A percentile compares a stretch with the other conserved stretches of the same genome.
Evolutionary conservation across 2,797 vertebrate genomes (phyloP).

Genomic region (Lagocephalus sceleratus): DNA sequence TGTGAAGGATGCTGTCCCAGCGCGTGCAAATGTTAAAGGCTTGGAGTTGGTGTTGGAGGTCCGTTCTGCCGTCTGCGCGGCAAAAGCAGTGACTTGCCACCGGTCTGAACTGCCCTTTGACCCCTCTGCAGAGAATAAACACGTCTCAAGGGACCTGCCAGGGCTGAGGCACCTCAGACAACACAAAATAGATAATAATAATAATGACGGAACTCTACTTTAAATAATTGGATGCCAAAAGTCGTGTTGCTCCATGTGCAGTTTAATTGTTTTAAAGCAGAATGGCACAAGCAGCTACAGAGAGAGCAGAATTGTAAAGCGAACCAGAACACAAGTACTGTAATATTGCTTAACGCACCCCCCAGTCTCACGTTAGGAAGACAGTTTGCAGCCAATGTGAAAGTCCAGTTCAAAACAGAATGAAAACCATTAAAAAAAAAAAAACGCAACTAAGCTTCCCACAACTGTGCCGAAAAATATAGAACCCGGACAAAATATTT

Average conservation of each 20-base stretch:
- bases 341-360: conserved; percentile 66
- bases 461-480: conserved; percentile 16
- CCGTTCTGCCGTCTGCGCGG: too few relatives aligned
- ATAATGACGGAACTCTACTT: conserved; percentile 29
- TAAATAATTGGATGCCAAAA: conserved; percentile 19
- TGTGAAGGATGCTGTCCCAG: too few relatives aligned
- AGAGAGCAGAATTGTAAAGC: conserved; percentile 38
- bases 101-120: too few relatives aligned
- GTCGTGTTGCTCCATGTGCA: conserved; percentile 31
- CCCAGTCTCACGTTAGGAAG: conserved; percentile 58
- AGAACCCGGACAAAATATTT: conserved; percentile 29
- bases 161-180: too few relatives aligned
- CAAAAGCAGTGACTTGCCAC: too few relatives aligned
- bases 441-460: conserved; percentile 23
- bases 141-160: too few relatives aligned
- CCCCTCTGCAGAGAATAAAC: too few relatives aligned
- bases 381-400: conserved; percentile 52
- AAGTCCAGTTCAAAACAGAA: conserved; percentile 41
- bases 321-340: conserved; percentile 43
- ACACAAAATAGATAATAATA: conserved; percentile 14
- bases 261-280: conserved; percentile 9
- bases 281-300: conserved; percentile 36
- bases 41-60: too few relatives aligned
- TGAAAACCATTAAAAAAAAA: conserved; percentile 43
- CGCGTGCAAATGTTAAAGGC: too few relatives aligned